Conservation (phyloP, 2,113 vertebrate species). For the Phylloscopus whistleri region DNA sequence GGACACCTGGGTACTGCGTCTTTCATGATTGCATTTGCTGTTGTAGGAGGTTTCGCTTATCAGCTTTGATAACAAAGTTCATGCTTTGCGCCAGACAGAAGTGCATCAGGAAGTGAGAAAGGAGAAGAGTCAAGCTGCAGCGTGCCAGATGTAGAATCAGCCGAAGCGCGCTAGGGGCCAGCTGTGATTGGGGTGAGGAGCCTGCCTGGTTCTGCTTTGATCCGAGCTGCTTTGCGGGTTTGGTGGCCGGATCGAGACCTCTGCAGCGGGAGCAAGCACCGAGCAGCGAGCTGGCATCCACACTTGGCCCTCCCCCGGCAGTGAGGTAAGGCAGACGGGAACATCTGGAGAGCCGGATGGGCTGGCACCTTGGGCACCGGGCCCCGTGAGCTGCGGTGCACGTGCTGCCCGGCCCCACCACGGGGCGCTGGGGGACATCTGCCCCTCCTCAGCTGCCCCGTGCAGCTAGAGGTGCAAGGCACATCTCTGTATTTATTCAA, state of each 20-base stretch:
- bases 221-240: not conserved
- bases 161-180: fast-evolving
- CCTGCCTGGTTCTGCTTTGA: not conserved
- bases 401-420: not conserved
- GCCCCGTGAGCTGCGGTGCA: fast-evolving
- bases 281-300: not conserved
- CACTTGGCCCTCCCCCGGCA: not conserved
- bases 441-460: fast-evolving
- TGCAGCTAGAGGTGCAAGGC: not conserved
- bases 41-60: conserved; percentile 1
- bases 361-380: fast-evolving
- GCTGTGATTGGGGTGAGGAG: not conserved
- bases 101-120: conserved; percentile 22
- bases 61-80: conserved; percentile 50
- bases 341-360: not conserved
- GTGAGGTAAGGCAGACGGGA: conserved; percentile 16
- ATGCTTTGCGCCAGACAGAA: not conserved
- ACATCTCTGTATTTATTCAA: not conserved
- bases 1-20: not conserved
- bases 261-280: not conserved
- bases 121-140: not conserved
- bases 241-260: not conserved
- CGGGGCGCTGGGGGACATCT: not conserved
- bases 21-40: not conserved
- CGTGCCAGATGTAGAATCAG: not conserved